Conservation (phyloP, 2,113 vertebrate species). For the Pipra filicauda region DNA sequence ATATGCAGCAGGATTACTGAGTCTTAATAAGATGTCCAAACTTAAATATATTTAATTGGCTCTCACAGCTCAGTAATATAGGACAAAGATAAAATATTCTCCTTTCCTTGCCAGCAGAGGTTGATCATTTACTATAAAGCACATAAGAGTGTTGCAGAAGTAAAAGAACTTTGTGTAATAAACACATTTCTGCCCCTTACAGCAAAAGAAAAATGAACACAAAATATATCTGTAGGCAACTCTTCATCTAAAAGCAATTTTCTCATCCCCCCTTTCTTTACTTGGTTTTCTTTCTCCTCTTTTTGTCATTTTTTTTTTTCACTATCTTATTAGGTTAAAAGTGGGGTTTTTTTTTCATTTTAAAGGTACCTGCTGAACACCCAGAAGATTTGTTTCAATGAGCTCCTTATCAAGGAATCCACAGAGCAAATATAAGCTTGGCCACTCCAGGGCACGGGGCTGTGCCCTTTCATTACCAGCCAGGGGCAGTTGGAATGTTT, state of each 20-base stretch:
- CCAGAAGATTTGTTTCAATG: neutral
- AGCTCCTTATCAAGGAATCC: neutral
- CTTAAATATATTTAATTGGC: neutral
- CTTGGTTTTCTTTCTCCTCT: neutral
- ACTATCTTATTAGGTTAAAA: neutral
- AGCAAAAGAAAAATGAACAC: neutral
- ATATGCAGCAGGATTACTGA: neutral
- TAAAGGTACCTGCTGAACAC: neutral
- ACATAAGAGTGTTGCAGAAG: fast-evolving
- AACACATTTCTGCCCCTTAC: neutral
- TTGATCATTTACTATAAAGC: neutral
- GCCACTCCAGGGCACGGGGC: neutral
- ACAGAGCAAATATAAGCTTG: neutral
- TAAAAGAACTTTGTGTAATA: neutral
- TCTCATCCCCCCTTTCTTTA: neutral
- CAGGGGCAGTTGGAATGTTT: neutral
- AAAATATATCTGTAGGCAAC: neutral
- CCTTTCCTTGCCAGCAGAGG: neutral
- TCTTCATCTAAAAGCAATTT: neutral
- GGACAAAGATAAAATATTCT: neutral
- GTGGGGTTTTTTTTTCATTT: neutral
- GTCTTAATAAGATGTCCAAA: neutral
- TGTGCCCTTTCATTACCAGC: neutral
- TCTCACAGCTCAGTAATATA: neutral
- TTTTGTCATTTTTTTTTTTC: neutral